phyloP scores from a whole-genome alignment of 2,888 invertebrate genomes.

The Zhuqinia jingwanae region DNA sequence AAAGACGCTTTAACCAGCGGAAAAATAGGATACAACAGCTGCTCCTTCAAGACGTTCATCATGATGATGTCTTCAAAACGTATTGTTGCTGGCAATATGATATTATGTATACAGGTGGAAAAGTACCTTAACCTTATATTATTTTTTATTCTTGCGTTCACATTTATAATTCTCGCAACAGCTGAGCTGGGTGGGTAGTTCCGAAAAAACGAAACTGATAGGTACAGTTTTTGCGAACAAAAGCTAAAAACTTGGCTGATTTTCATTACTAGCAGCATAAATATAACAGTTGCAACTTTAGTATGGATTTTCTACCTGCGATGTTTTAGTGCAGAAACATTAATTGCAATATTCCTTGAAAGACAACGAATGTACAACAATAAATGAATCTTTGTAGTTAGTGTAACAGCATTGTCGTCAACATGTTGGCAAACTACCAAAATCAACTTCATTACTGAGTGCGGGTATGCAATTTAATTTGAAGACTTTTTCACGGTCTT shows the following conservation, averaged over 20 bases:
- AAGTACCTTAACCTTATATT: neutral
- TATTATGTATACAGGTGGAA: neutral
- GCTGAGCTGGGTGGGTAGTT: too few relatives aligned
- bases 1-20: neutral
- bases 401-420: neutral
- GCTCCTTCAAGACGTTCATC: neutral
- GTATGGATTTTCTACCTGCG: too few relatives aligned
- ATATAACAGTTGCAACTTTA: too few relatives aligned
- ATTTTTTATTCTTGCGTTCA: neutral
- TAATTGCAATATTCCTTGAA: too few relatives aligned
- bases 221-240: too few relatives aligned
- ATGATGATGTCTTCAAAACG: too few relatives aligned
- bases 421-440: neutral
- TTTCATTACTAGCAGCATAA: too few relatives aligned
- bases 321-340: too few relatives aligned
- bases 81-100: too few relatives aligned
- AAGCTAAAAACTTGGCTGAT: too few relatives aligned
- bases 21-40: neutral
- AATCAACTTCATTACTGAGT: slow-evolving; percentile 25
- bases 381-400: neutral
- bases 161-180: slow-evolving; percentile 42
- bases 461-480: neutral
- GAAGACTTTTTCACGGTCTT: neutral
- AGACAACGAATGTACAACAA: too few relatives aligned
- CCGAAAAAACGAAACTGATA: too few relatives aligned